These are phyloP conservation scores for Tetraodon nigroviridis DNA, from an alignment of 2,113 vertebrate species.

Conservation along the genomic window DNA sequence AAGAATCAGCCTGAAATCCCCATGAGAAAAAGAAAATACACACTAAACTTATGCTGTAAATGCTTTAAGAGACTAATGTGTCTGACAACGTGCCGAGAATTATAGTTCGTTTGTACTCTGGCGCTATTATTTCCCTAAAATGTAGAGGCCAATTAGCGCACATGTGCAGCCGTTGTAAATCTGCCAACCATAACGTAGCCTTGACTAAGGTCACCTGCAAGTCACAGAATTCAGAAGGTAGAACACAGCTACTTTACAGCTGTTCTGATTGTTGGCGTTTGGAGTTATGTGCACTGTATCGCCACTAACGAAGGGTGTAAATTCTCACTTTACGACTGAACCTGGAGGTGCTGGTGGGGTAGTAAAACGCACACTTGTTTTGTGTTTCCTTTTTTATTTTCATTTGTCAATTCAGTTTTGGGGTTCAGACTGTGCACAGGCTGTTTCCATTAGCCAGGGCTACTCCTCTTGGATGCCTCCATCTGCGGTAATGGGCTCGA, in stretches of 20 bases:
- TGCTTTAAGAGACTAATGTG: constrained; percentile 74
- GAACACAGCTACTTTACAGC: constrained; percentile 79
- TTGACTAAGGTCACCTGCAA: constrained; percentile 72
- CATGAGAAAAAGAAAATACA: constrained; percentile 49
- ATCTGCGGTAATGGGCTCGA: constrained; percentile 52
- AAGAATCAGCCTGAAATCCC: constrained; percentile 65
- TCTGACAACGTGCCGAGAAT: constrained; percentile 68
- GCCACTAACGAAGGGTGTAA: constrained; percentile 80
- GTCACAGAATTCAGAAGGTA: constrained; percentile 77
- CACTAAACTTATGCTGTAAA: constrained; percentile 68
- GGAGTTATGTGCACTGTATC: constrained; percentile 83
- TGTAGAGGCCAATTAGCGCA: constrained; percentile 65
- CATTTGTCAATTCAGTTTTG: constrained; percentile 69
- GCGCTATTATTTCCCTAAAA: constrained; percentile 78
- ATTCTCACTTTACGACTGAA: constrained; percentile 77
- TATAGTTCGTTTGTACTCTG: constrained; percentile 75
- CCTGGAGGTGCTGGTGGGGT: constrained; percentile 59
- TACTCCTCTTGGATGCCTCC: constrained; percentile 56
- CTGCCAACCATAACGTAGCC: constrained; percentile 63
- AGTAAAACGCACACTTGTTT: constrained; percentile 79
- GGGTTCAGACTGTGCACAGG: constrained; percentile 71
- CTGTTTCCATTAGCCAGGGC: constrained; percentile 77
- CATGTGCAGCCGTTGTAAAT: constrained; percentile 69
- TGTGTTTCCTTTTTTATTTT: neutral
- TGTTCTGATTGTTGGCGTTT: constrained; percentile 79